Conservation (phyloP, 2,888 invertebrate genomes). For the Xanthia icteritia region DNA sequence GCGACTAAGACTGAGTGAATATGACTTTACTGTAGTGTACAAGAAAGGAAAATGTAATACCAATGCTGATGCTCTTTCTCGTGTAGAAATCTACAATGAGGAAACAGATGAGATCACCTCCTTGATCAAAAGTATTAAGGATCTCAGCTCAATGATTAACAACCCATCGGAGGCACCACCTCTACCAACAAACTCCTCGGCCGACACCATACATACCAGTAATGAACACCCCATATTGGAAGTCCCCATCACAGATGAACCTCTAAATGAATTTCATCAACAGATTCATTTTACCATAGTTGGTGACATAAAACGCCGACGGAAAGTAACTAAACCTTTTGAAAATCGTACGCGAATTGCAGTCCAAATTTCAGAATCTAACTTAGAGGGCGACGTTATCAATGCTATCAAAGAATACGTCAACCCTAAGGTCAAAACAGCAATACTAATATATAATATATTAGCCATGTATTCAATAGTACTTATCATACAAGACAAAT, state of each 20-base stretch:
- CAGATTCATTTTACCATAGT: neutral
- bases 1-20: too few relatives aligned
- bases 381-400: neutral
- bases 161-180: neutral
- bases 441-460: neutral
- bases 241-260: constrained; percentile 12
- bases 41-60: too few relatives aligned
- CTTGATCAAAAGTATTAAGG: neutral
- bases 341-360: neutral
- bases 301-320: constrained; percentile 1
- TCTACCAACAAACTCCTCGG: neutral
- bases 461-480: neutral
- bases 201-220: neutral
- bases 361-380: constrained; percentile 3
- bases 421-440: neutral
- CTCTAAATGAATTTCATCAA: neutral
- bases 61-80: too few relatives aligned
- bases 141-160: neutral
- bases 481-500: neutral
- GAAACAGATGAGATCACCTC: neutral
- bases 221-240: constrained; percentile 1
- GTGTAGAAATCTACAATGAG: too few relatives aligned
- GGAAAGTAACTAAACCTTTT: neutral
- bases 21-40: too few relatives aligned
- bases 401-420: constrained; percentile 11